Base-by-base conservation (phyloP, 2,797 vertebrate genomes). In the Aerospiza tachiro region DNA sequence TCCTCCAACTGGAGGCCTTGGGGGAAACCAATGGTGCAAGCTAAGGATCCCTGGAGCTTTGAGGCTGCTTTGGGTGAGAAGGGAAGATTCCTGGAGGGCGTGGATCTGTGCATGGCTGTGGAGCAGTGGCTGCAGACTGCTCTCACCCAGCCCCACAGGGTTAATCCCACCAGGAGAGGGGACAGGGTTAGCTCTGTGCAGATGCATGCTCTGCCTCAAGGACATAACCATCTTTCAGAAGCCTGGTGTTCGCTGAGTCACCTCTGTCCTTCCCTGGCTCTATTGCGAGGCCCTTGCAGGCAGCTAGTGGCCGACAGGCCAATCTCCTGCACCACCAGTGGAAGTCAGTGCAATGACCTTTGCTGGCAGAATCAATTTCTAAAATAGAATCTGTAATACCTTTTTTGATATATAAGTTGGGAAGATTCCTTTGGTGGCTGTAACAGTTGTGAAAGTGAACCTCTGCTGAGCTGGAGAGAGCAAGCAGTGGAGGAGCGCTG, bases 191-290 rank as follows among this genome's bases (percentile, higher is more conserved):
- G 29, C 29, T 82, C 74, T 38, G 17, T 62, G 47, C 88, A 65
- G 40, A 26, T 4, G 0, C 25, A 5, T 6, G 17, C 16, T 74
- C 36, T 91, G 50, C 74, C 70, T 40, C 3, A 0, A 5, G 16
- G 38, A 26, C 2, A 3, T 14, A 35, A n/a, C 50, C 53, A 42
- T 33, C 58, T 31, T 2, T 49, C 29, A 38, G 40, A 38, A 75
- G 55, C 28, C 42, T 11, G 3, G 21, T 0, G 1, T 75, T 23
- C 58, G 75, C 82, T 66, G 87, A 45, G 31, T 77, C 79, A 89
- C 59, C 50, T 61, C 68, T 22, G 58, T 44, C 66, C 75, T 63
- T 38, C n/a, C 83, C 67, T 9, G 33, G n/a, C 44, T 67, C 63
- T 26, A 4, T 11, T 3, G 18, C 2, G 0, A n/a, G 44, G 72